These are phyloP conservation scores for Alosa alosa DNA, from an alignment of 2,113 vertebrate genomes.

Conservation along the genomic window DNA sequence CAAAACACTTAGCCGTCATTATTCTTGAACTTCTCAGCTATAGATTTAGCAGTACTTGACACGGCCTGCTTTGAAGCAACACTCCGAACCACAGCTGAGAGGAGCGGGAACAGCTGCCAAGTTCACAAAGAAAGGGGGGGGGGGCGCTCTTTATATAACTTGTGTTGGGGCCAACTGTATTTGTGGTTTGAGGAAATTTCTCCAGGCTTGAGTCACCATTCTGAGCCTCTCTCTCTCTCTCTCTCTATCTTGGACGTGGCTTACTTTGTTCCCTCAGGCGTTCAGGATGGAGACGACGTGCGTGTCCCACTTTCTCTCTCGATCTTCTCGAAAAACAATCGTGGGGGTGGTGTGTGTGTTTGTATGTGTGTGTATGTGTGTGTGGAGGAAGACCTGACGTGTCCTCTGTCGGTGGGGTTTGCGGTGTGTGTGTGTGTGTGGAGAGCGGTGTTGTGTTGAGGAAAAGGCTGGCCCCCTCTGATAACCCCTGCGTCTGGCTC, in stretches of 20 bases:
- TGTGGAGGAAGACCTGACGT: conserved; percentile 7
- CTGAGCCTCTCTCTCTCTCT: neutral
- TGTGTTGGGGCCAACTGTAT: conserved; percentile 59
- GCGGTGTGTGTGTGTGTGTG: neutral
- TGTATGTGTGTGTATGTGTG: conserved; percentile 4
- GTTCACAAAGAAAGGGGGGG: conserved; percentile 35
- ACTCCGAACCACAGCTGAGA: conserved; percentile 52
- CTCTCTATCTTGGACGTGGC: conserved; percentile 36
- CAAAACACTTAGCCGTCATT: conserved; percentile 37
- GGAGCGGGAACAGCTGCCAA: conserved; percentile 46
- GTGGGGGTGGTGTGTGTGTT: neutral
- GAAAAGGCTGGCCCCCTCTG: conserved; percentile 17
- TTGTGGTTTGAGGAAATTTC: conserved; percentile 67
- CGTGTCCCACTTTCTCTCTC: neutral
- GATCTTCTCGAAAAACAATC: neutral
- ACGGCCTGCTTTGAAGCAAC: conserved; percentile 42
- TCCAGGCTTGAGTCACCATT: conserved; percentile 62
- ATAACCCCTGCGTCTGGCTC: conserved; percentile 33
- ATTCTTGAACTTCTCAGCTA: conserved; percentile 35
- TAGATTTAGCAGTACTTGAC: neutral
- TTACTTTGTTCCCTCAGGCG: conserved; percentile 22
- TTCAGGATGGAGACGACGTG: neutral
- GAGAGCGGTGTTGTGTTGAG: neutral
- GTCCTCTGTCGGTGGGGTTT: conserved; percentile 12
- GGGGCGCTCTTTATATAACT: conserved; percentile 65